These are phyloP conservation scores for Laothoe populi DNA, from an alignment of 2,888 invertebrate genomes.

Conservation along the genomic window DNA sequence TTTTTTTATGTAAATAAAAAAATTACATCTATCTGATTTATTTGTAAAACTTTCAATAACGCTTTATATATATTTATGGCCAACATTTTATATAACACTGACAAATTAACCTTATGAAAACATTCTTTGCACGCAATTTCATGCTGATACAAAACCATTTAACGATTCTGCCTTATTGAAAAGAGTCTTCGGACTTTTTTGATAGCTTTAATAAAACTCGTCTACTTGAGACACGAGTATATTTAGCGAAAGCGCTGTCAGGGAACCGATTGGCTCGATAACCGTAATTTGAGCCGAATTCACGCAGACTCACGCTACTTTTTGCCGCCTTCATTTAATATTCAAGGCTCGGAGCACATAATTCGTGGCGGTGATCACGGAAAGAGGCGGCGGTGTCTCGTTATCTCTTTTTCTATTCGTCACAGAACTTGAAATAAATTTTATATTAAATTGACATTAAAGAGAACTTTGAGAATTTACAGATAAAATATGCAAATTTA, in stretches of 20 bases:
- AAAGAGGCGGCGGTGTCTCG: slow-evolving; percentile 62
- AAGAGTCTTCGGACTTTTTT: slow-evolving; percentile 51
- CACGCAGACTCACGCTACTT: slow-evolving; percentile 58
- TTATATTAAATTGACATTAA: slow-evolving; percentile 63
- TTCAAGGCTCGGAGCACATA: slow-evolving; percentile 72
- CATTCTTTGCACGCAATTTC: neutral
- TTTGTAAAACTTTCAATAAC: no score
- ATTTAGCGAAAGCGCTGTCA: slow-evolving; percentile 50
- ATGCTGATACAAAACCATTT: neutral
- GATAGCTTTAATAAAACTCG: slow-evolving; percentile 56
- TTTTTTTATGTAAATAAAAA: no score
- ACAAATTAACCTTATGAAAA: neutral
- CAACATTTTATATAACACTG: no score
- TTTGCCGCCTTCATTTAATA: slow-evolving; percentile 67
- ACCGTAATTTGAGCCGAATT: slow-evolving; percentile 70
- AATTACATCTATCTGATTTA: no score
- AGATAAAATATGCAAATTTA: slow-evolving; percentile 51
- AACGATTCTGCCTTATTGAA: slow-evolving; percentile 50
- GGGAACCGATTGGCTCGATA: slow-evolving; percentile 65
- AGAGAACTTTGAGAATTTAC: slow-evolving; percentile 49
- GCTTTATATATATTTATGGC: no score
- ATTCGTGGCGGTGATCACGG: slow-evolving; percentile 73
- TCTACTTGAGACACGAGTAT: slow-evolving; percentile 45
- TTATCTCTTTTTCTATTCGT: slow-evolving; percentile 72
- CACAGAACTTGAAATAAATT: slow-evolving; percentile 62